Evolutionary conservation across 2,888 invertebrate species (phyloP), one percentile per base, ranked within the genome.

Genomic region (Laspeyria flexula): DNA sequence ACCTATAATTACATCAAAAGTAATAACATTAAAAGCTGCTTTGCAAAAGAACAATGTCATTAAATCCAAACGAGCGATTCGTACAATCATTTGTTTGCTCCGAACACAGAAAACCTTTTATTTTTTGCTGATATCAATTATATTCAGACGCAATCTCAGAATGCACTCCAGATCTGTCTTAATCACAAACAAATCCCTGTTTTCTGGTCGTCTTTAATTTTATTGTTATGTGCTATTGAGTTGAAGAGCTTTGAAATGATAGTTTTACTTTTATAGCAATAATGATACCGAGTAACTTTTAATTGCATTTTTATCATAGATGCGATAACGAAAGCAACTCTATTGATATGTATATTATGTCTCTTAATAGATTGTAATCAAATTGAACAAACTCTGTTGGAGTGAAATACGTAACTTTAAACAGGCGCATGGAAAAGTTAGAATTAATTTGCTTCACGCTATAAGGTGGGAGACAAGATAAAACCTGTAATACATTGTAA

Each of bases 81-180:
- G 16, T 45, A 40, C 40, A 33, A 7, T 25, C 51, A 62, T 66
- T 70, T 70, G 13, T 57, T 56, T 33, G 4, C 41, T 41, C 16
- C 21, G 49, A 49, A 60, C 56, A 60, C 39, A 57, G 58, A 51
- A 64, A 64, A 55, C 49, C 48, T 60, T 58, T 61, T 63, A 62
- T 55, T 73, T 64, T 68, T 72, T 60, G 47, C 44, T 51, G 41
- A 48, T 59, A 60, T 58, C 54, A 69, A 60, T 60, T 69, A 66
- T 50, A 55, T 54, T 37, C 23, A 18, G 16, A 33, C 31, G 23
- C 55, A 53, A 63, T 67, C 47, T 51, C 47, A 45, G 44, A 47
- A 55, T 61, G 48, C 62, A 60, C 33, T 56, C 18, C 27, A 34
- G 21, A 52, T 47, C 27, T 34, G 43, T 34, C 37, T 40, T 59